phyloP scores from a whole-genome alignment of 1,140 invertebrate genomes.

The Idris sp. region DNA sequence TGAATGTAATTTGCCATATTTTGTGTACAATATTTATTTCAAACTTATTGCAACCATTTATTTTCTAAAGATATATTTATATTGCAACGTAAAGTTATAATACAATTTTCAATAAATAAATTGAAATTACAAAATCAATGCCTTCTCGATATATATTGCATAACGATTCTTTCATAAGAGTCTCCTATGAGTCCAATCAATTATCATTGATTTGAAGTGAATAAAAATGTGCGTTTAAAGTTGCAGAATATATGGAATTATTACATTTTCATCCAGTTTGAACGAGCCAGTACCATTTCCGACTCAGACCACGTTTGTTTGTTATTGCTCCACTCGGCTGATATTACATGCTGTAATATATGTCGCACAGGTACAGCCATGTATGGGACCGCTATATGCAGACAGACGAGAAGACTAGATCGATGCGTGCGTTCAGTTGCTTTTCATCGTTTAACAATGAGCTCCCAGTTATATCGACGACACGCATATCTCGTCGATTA shows the following conservation, averaged over 20 bases:
- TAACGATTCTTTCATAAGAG: neutral
- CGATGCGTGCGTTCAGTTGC: constrained; percentile 55
- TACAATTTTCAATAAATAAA: constrained; percentile 1
- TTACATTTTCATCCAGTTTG: constrained; percentile 30
- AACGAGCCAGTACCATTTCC: constrained; percentile 34
- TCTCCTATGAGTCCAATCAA: constrained; percentile 6
- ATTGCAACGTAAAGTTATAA: too few species aligned
- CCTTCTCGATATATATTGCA: neutral
- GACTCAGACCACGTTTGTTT: constrained; percentile 48
- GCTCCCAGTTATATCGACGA: constrained; percentile 57
- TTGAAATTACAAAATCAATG: neutral
- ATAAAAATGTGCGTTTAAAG: constrained; percentile 10
- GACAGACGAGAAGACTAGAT: constrained; percentile 55
- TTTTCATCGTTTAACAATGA: constrained; percentile 65
- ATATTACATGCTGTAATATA: constrained; percentile 63
- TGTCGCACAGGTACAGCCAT: constrained; percentile 54
- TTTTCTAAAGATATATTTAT: too few species aligned
- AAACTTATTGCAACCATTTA: too few species aligned
- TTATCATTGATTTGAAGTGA: constrained; percentile 6
- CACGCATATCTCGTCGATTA: constrained; percentile 59
- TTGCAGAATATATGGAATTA: constrained; percentile 23
- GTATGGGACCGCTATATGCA: constrained; percentile 54
- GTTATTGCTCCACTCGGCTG: constrained; percentile 61
- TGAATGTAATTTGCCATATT: too few species aligned
- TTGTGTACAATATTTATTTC: too few species aligned